phyloP scores from a whole-genome alignment of 2,888 invertebrate genomes.

The Acleris literana region DNA sequence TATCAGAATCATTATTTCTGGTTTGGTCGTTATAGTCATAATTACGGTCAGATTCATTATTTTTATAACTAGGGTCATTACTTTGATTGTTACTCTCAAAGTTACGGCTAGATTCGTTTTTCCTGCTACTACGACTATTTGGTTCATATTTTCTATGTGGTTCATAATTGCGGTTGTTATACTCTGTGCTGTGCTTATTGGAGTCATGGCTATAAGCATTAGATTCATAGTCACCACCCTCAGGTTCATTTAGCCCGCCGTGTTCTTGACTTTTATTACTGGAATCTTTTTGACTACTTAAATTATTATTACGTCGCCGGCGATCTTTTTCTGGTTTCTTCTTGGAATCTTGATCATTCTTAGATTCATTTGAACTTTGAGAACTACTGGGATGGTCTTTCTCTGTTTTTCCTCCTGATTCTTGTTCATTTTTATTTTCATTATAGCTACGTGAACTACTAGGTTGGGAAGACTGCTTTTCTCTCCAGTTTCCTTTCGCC shows the following conservation, averaged over 20 bases:
- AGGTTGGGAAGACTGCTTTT: slow-evolving; percentile 22
- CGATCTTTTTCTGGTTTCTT: slow-evolving; percentile 51
- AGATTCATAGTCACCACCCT: slow-evolving; percentile 29
- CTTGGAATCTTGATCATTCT: slow-evolving; percentile 51
- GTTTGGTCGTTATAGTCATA: slow-evolving; percentile 22
- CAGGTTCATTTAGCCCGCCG: slow-evolving; percentile 12
- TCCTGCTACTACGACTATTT: slow-evolving; percentile 42
- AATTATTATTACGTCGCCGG: slow-evolving; percentile 19
- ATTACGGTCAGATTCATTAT: slow-evolving; percentile 42
- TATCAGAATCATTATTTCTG: slow-evolving; percentile 19
- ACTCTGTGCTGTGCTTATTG: slow-evolving; percentile 24
- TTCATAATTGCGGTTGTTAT: slow-evolving; percentile 31
- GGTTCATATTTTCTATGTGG: slow-evolving; percentile 37
- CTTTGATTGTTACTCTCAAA: slow-evolving; percentile 50
- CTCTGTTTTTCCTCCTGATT: slow-evolving; percentile 58
- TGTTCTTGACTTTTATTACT: slow-evolving; percentile 26
- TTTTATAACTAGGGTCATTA: slow-evolving; percentile 47
- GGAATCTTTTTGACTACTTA: slow-evolving; percentile 25
- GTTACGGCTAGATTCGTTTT: slow-evolving; percentile 51
- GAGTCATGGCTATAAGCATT: slow-evolving; percentile 19
- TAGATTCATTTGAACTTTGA: slow-evolving; percentile 43
- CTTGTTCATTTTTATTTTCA: slow-evolving; percentile 47
- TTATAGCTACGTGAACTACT: slow-evolving; percentile 38
- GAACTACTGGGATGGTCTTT: slow-evolving; percentile 13
- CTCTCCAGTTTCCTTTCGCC: slow-evolving; percentile 25